A percentile compares a stretch with the other conserved stretches of the same genome.
These are phyloP conservation scores for Cosmia trapezina DNA, from an alignment of 2,888 invertebrate species.

Conservation along the genomic window DNA sequence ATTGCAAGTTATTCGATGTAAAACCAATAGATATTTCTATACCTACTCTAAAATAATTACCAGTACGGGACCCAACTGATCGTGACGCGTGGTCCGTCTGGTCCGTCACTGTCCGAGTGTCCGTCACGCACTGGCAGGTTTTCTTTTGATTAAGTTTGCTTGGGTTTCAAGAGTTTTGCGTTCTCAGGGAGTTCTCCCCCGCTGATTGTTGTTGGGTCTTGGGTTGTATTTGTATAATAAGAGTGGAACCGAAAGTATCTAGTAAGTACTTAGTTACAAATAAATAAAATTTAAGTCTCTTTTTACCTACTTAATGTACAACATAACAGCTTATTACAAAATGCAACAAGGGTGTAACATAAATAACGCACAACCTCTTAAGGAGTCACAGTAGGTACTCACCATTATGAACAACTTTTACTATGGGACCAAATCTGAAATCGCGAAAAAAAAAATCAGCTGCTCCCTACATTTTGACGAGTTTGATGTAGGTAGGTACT, in stretches of 20 bases:
- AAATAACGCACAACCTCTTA: too few relatives aligned
- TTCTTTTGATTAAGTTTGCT: constrained; percentile 56
- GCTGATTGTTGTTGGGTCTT: constrained; percentile 26
- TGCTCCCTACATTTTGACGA: too few relatives aligned
- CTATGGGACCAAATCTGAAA: too few relatives aligned
- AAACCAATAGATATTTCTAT: background rate
- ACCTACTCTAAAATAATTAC: background rate
- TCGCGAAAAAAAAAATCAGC: too few relatives aligned
- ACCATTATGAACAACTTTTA: too few relatives aligned
- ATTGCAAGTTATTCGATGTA: background rate
- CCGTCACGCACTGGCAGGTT: constrained; percentile 42
- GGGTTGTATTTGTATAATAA: constrained; percentile 8
- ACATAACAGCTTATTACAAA: too few relatives aligned
- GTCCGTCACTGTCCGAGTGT: background rate
- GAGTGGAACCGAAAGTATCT: background rate
- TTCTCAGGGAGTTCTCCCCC: constrained; percentile 25
- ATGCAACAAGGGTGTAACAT: too few relatives aligned
- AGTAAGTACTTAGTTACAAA: too few relatives aligned
- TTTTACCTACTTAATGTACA: too few relatives aligned
- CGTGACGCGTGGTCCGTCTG: background rate
- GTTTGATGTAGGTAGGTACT: too few relatives aligned
- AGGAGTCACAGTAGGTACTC: too few relatives aligned
- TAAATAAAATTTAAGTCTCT: too few relatives aligned
- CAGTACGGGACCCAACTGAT: constrained; percentile 14
- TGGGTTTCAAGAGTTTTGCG: constrained; percentile 43